These are phyloP conservation scores for Vespertilio murinus DNA, from an alignment of 2,797 vertebrate genomes.

Conservation along the genomic window DNA sequence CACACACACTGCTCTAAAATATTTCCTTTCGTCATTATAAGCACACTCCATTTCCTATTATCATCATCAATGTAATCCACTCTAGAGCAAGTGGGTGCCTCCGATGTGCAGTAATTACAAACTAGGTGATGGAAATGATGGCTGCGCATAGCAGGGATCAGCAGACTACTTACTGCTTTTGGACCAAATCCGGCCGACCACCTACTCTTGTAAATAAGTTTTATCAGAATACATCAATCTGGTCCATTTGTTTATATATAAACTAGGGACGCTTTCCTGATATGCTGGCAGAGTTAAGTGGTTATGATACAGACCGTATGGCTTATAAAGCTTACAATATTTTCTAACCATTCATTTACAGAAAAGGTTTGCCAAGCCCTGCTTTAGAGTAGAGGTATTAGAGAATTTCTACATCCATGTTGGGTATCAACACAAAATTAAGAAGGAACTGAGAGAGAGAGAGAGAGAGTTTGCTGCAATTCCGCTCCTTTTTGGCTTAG, in stretches of 20 bases:
- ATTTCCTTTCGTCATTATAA: conserved; percentile 25
- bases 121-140: neutral
- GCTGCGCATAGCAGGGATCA: neutral
- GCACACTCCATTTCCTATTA: neutral
- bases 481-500: neutral
- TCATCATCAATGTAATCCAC: neutral
- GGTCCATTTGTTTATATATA: neutral
- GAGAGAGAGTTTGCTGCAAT: neutral
- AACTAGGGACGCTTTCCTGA: neutral
- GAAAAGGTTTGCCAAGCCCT: neutral
- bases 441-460: neutral
- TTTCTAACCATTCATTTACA: neutral
- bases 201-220: neutral
- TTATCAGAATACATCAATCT: neutral
- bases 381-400: neutral
- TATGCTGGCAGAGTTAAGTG: neutral
- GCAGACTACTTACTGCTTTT: neutral
- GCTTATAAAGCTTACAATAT: neutral
- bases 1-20: too few relatives aligned
- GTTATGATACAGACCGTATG: neutral
- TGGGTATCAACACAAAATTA: neutral
- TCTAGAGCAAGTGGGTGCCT: neutral
- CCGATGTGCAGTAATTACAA: neutral
- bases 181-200: neutral
- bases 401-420: neutral